phyloP scores from a whole-genome alignment of 2,888 invertebrate species.

The Heliothis peltigera region DNA sequence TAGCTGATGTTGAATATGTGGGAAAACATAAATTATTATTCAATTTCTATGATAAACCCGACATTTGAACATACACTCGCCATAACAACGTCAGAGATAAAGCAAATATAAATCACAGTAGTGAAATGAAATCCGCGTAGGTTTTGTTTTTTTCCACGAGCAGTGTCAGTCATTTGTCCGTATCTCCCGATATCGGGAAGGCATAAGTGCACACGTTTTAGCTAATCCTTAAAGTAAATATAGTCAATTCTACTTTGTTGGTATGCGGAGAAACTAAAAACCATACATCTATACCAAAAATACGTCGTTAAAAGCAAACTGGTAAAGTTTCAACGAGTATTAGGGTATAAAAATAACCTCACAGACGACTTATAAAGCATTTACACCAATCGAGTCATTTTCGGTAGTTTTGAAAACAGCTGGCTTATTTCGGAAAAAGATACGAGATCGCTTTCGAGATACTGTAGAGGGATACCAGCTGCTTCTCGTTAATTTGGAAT shows the following conservation, averaged over 20 bases:
- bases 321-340: slow-evolving; percentile 5
- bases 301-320: not conserved
- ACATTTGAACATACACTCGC: not conserved
- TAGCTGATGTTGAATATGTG: too few relatives aligned
- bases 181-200: slow-evolving; percentile 49
- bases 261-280: slow-evolving; percentile 7
- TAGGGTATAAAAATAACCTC: slow-evolving; percentile 11
- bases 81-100: slow-evolving; percentile 32
- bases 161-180: slow-evolving; percentile 51
- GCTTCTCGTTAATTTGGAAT: slow-evolving; percentile 14
- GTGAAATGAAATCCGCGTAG: slow-evolving; percentile 23
- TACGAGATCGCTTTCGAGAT: slow-evolving; percentile 18
- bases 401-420: slow-evolving; percentile 32
- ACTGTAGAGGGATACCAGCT: slow-evolving; percentile 27
- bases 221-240: slow-evolving; percentile 46
- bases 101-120: slow-evolving; percentile 27
- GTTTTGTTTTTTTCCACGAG: slow-evolving; percentile 45
- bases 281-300: slow-evolving; percentile 2
- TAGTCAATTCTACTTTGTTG: slow-evolving; percentile 20
- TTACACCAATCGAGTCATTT: slow-evolving; percentile 35
- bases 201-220: slow-evolving; percentile 50
- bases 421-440: slow-evolving; percentile 45
- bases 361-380: slow-evolving; percentile 32
- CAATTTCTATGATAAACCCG: not conserved
- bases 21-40: too few relatives aligned